Evolutionary conservation across 2,113 vertebrate genomes (phyloP), one percentile per base, ranked within the genome.

Genomic region (Mugil cephalus): DNA sequence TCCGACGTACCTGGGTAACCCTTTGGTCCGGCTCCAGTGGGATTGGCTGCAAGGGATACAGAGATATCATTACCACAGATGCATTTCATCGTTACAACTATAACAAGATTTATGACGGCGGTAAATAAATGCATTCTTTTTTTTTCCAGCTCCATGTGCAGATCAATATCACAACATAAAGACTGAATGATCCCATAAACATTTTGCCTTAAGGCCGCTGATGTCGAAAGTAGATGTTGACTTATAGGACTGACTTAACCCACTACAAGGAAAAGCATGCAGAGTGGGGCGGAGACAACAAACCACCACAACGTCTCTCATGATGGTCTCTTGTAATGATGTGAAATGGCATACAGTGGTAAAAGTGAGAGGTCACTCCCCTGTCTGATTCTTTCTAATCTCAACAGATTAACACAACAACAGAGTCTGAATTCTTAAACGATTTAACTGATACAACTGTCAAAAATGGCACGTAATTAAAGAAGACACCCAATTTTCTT

Each of bases 1-100:
- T 99, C 98, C 0, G 96, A 93, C 0, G 96, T 94, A 51, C 94
- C 97, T 0, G 97, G 95, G 77, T 94, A 96, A 75, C 94, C 94
- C 63, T 96, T 93, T 2, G 95, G 93, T 1, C 95, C 95, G 5
- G 95, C 91, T 58, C 95, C 95, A 11, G 98, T 99, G 2, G 98
- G 98, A 88, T 96, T 98, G 73, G 97, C 98, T 99, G 92, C 83
- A 79, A 58, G 82, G 64, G 36, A 87, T 73, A 42, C 69, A 93
- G 71, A 83, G 8, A 63, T 19, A 74, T 52, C 58, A 85, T 91
- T 77, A 90, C 59, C 55, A 45, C 35, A 80, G 69, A 63, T 35
- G 51, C 6, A 55, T 71, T 62, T 58, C 10, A 9, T 68, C 40
- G 60, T 8, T 36, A 65, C 58, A 17, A 42, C 6, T 64, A 39